Percentiles rank a stretch among this genome's conserved stretches.
Conservation (phyloP, 2,888 invertebrate genomes). For the Spatulosminthurus flaviceps region DNA sequence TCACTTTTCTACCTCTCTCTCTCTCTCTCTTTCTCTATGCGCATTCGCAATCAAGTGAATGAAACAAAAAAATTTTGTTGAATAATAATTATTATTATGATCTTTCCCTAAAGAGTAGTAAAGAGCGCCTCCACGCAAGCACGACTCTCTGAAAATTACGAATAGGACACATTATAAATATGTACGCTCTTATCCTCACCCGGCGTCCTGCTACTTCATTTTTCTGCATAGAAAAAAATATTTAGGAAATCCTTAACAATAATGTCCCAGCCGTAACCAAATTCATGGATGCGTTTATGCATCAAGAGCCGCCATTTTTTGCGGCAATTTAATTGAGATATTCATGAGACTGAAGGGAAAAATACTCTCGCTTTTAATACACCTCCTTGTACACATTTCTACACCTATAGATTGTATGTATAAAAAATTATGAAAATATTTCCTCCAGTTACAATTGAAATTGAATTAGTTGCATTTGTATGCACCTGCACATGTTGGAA, state of each 20-base stretch:
- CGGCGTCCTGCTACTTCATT: no score
- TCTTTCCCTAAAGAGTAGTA: background rate
- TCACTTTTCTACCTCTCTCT: background rate
- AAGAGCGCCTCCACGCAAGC: background rate
- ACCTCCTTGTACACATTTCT: no score
- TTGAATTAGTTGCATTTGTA: no score
- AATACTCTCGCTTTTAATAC: conserved; percentile 10
- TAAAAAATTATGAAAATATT: no score
- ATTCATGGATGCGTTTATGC: background rate
- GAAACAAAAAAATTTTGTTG: background rate
- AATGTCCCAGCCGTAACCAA: background rate
- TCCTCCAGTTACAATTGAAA: no score
- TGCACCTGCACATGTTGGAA: no score
- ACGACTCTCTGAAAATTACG: background rate
- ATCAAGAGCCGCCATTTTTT: conserved; percentile 1
- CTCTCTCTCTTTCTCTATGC: no score
- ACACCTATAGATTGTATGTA: no score
- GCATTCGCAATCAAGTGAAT: background rate
- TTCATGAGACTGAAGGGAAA: background rate
- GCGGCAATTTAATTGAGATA: background rate
- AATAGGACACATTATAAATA: no score
- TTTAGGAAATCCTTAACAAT: background rate
- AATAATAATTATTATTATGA: background rate
- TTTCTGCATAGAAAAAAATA: background rate
- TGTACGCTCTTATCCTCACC: no score